Conservation (phyloP, 2,888 invertebrate species). For the Amorpha juglandis region DNA sequence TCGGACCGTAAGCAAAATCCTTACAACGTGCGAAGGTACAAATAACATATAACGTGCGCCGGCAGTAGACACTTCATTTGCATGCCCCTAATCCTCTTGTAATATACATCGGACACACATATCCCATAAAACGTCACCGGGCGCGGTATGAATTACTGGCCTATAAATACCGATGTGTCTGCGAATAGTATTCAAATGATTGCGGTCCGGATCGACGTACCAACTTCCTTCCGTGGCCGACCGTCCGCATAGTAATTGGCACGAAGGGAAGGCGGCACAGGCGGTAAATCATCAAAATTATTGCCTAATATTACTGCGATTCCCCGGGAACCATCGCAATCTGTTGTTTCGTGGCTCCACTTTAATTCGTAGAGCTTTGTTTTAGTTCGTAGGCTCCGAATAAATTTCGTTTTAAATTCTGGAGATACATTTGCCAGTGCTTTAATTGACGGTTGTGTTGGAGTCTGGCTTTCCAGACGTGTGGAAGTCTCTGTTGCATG, state of each 20-base stretch:
- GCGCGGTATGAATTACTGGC: conserved; percentile 71
- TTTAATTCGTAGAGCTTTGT: conserved; percentile 70
- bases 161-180: conserved; percentile 76
- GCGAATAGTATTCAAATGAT: conserved; percentile 78
- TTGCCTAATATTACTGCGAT: conserved; percentile 77
- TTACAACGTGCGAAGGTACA: conserved; percentile 27
- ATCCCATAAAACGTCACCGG: conserved; percentile 74
- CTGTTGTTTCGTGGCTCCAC: conserved; percentile 66
- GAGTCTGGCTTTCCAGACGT: no score
- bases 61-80: conserved; percentile 58
- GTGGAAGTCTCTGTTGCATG: no score
- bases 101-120: conserved; percentile 64
- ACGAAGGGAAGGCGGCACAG: conserved; percentile 63
- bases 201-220: conserved; percentile 77
- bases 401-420: conserved; percentile 61
- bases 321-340: conserved; percentile 64
- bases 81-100: conserved; percentile 55
- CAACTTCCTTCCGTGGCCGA: conserved; percentile 77
- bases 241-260: conserved; percentile 80
- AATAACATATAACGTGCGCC: conserved; percentile 46
- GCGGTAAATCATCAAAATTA: conserved; percentile 82
- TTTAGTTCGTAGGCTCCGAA: conserved; percentile 56
- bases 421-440: conserved; percentile 50
- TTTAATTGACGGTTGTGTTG: conserved; percentile 42
- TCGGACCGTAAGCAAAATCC: conserved; percentile 35